Base-by-base conservation (phyloP, 2,797 vertebrate species). In the Malurus splendens region DNA sequence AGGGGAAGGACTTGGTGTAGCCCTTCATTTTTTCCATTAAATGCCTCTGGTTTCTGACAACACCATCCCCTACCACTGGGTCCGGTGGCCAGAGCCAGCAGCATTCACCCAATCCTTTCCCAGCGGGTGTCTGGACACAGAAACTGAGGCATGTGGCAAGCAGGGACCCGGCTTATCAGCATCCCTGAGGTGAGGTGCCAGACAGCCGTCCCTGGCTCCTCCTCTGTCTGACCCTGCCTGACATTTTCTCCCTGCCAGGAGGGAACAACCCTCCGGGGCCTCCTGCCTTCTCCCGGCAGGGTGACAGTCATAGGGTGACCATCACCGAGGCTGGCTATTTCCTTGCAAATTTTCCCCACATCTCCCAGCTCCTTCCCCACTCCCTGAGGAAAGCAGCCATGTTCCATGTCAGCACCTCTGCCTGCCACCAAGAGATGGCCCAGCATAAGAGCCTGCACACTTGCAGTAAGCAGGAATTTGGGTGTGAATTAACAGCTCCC, bases 31-130 rank as follows among this genome's bases (percentile, higher is more conserved):
- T 84, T 94, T 86, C 82, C 79, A 41, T 57, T 54, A 76, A 91
- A 84, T 75, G 68, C 45, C 54, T 71, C 83, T 75, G 56, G 59
- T 92, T 93, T 89, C 80, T 86, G 70, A 81, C 68, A 73, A 30
- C 23, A 8, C 25, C 14, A 1, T 33, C 36, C 30, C 0, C 0
- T 18, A 52, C 11, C 0, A 0, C 80, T 0, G 3, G 14, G 41
- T 45, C 59, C 0, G 0, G 42, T 3, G 2, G 70, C 9, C 60
- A 42, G 24, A 47, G 38, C 59, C 7, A 4, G 56, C 18, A 12
- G 45, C 38, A 19, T 19, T 77, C 61, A 62, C 45, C 4, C 2
- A 19, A 9, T 24, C 32, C 25, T 48, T 70, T 24, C 38, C 44
- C 11, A 4, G 7, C 0, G 14, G 57, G 12, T 65, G 47, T 48